These are phyloP conservation scores for Gobius niger DNA, from an alignment of 2,113 vertebrate species.

Conservation along the genomic window DNA sequence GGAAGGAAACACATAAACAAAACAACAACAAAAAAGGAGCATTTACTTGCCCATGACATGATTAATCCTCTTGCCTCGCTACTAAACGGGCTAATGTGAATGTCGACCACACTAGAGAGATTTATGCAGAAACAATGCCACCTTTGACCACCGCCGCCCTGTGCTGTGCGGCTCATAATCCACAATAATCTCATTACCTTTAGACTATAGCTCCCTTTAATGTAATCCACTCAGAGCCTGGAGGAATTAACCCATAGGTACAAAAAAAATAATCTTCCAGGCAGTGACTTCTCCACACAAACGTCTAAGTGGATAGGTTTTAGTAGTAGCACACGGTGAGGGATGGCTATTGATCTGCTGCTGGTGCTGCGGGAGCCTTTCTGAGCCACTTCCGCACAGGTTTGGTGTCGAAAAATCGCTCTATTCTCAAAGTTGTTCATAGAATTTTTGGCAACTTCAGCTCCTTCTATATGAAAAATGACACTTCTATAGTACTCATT, in stretches of 20 bases:
- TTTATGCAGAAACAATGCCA: constrained; percentile 50
- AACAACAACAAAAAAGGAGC: constrained; percentile 47
- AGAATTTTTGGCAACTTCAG: neutral
- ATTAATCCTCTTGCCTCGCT: constrained; percentile 62
- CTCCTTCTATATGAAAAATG: neutral
- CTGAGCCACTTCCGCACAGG: constrained; percentile 14
- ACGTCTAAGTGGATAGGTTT: constrained; percentile 54
- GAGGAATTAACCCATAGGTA: constrained; percentile 57
- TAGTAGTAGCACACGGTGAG: constrained; percentile 21
- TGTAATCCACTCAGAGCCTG: constrained; percentile 59
- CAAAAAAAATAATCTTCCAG: constrained; percentile 40
- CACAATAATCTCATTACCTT: constrained; percentile 67
- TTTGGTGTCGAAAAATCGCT: neutral
- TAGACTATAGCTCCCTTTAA: constrained; percentile 49
- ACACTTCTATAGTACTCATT: neutral
- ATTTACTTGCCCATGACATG: constrained; percentile 52
- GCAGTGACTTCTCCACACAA: constrained; percentile 29
- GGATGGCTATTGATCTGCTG: constrained; percentile 49
- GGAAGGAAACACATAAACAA: neutral
- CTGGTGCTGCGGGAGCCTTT: constrained; percentile 28
- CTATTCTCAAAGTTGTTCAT: neutral
- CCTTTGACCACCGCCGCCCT: constrained; percentile 53
- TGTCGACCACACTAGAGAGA: constrained; percentile 33
- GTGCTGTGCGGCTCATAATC: constrained; percentile 51
- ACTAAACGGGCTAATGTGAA: constrained; percentile 57